Base-by-base conservation (phyloP, 1,140 invertebrate species). In the Popillia japonica region DNA sequence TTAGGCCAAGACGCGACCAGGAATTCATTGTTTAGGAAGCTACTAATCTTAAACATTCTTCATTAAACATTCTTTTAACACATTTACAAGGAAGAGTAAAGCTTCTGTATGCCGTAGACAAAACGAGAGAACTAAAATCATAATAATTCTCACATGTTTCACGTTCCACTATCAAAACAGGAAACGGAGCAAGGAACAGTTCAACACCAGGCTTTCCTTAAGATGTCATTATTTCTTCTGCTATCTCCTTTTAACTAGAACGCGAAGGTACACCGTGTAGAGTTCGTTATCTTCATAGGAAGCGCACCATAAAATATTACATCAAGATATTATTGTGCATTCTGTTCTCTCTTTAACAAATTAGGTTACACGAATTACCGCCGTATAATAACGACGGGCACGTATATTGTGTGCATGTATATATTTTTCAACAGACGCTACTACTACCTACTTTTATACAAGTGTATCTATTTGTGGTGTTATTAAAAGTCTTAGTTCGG, bases 151-250 rank as follows among this genome's bases (percentile, higher is more conserved):
- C 61, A 68, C 61, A 68, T 68, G 61, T 27, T 68, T 68, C 61
- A 68, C 61, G 61, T 68, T 68, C 61, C 22, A 68, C 22, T 68
- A 68, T 68, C 61, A 68, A 68, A 68, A 68, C 61, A 68, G 61
- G 61, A 68, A 68, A 68, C 61, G 17, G 17, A 55, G 61, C 61
- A 68, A 55, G 48, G 61, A 68, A 68, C 61, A 68, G 61, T 68
- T 68, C 61, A 68, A 68, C 61, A 68, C 61, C 61, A 68, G 61
- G 17, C 22, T 68, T 68, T 68, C 22, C 48, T 55, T 68, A 68
- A 22, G 27, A 22, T 68, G 61, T 68, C 61, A 68, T 68, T 68
- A 68, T 68, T 27, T 34, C 22, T 23, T 20, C 10, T 27, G 61
- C 61, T 20, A 34, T 68, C 61, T 34, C 22, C 6, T 20, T 68